Evolutionary conservation across 64 coral and sea anemone genomes (phyloP), one percentile per base, ranked within the genome.

Genomic region (Montipora capricornis): DNA sequence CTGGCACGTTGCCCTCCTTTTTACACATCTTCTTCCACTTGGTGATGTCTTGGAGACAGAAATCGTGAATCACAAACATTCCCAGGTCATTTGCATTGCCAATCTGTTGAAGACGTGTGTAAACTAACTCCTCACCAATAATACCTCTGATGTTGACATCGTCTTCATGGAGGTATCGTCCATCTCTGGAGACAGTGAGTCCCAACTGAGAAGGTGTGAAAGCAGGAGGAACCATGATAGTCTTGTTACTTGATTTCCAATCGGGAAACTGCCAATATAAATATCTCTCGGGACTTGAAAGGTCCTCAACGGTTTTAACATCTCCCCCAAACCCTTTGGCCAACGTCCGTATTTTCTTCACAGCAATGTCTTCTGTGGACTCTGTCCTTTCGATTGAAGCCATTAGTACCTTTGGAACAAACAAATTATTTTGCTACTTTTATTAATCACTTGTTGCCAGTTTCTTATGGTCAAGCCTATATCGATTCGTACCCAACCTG

Each of bases 1-100:
- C 4, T 75, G 81, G 68, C 26, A 84, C 44, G 2, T 48, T 24
- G 49, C 10, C 47, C n/a, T 48, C 55, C 49, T 52, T 50, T 51
- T 22, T 73, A 75, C 90, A 92, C 37, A 24, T 67, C 19, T 16
- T 55, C 44, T 77, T 92, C 90, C 90, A 92, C 3, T 12, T 84
- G 46, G 0, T 58, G 47, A 92, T 92, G 16, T 85, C 4, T 22
- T 64, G 49, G n/a, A 92, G 81, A 10, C 76, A 2, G 61, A 92
- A 92, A 10, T 80, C 90, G 75, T 92, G 24, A 70, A 92, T 86
- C 10, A 92, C 90, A 76, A 92, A 92, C 90, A 92, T 85, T 10
- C 90, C 90, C 7, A 62, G 20, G 45, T 76, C 58, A 37, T 92
- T 84, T 64, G 14, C 37, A 59, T 46, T 57, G 73, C 90, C 80